These are phyloP conservation scores for Piprites chloris DNA, from an alignment of 2,113 vertebrate species.

Conservation along the genomic window DNA sequence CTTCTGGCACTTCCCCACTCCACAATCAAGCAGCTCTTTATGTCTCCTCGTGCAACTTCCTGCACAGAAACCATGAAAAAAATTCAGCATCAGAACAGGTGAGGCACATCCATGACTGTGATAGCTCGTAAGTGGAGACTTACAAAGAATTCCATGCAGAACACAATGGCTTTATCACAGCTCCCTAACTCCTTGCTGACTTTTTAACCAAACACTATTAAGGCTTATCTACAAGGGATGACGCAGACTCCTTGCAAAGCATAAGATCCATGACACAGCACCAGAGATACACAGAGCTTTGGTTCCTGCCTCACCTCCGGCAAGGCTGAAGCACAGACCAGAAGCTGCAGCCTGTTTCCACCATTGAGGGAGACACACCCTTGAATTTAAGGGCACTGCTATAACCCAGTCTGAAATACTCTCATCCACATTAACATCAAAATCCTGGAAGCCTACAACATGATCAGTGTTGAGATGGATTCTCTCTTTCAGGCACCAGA, in stretches of 20 bases:
- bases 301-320: not conserved
- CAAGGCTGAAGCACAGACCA: not conserved
- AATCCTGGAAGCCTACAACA: not conserved
- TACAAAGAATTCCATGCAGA: not conserved
- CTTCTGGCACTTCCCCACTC: not conserved
- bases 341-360: not conserved
- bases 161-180: not conserved
- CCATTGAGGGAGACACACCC: accelerated
- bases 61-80: not conserved
- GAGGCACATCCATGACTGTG: not conserved
- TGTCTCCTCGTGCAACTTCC: not conserved
- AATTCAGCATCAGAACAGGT: not conserved
- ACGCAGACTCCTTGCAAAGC: not conserved
- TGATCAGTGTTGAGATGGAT: not conserved
- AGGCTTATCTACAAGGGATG: not conserved
- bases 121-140: accelerated
- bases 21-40: accelerated
- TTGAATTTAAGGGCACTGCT: not conserved
- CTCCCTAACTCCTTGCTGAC: not conserved
- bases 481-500: not conserved
- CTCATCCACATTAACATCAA: not conserved
- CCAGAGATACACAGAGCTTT: not conserved
- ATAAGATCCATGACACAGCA: not conserved
- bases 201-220: not conserved
- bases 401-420: not conserved